phyloP scores from a whole-genome alignment of 2,113 vertebrate species.

The Orcinus orca region DNA sequence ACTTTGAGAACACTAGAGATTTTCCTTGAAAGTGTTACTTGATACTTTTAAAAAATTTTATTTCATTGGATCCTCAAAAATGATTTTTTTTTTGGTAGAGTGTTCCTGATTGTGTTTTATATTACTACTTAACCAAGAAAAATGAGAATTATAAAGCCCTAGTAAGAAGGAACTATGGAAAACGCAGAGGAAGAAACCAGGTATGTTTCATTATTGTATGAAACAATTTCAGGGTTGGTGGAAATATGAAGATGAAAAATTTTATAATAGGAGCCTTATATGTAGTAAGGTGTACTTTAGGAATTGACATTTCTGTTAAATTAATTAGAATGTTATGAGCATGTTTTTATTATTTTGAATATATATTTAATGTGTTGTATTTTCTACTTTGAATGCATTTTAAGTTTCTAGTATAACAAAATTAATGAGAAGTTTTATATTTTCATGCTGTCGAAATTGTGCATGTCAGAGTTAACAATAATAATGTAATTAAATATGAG shows the following conservation, averaged over 20 bases:
- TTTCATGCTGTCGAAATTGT: background rate
- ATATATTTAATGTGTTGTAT: background rate
- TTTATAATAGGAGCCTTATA: background rate
- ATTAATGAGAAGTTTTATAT: background rate
- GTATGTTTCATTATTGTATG: slow-evolving; percentile 77
- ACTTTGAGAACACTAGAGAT: background rate
- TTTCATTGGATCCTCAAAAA: background rate
- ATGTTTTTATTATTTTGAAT: slow-evolving; percentile 32
- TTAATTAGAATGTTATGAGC: background rate
- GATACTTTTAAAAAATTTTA: background rate
- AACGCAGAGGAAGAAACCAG: slow-evolving; percentile 96
- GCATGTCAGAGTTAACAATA: background rate
- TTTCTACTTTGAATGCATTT: slow-evolving; percentile 29
- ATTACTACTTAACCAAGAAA: slow-evolving; percentile 99
- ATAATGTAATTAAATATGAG: background rate
- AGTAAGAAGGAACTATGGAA: slow-evolving; percentile 95
- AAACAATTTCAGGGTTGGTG: slow-evolving; percentile 33
- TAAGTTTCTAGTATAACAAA: background rate
- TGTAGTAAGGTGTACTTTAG: background rate
- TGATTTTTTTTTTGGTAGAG: slow-evolving; percentile 83
- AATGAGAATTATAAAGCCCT: slow-evolving; percentile 98
- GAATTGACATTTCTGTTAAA: background rate
- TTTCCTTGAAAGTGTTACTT: slow-evolving; percentile 46
- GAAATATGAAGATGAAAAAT: slow-evolving; percentile 30
- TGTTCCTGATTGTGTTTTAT: slow-evolving; percentile 96